Evolutionary conservation across 2,797 vertebrate genomes (phyloP), one percentile per base, ranked within the genome.

Genomic region (Coreius guichenoti): DNA sequence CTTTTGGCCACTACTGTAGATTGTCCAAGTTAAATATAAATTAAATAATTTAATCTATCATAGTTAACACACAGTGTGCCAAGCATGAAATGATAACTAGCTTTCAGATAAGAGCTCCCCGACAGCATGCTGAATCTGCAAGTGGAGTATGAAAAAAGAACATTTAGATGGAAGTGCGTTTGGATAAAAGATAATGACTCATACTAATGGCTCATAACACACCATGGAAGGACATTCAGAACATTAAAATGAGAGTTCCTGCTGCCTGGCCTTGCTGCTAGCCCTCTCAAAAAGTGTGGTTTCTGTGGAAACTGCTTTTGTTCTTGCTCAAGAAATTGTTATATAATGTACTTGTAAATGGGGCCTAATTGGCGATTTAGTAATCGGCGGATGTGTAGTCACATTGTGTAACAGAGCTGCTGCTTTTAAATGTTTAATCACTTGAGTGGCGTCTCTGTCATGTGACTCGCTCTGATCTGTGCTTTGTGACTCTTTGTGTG

Each of bases 111-210:
- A 68, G 47, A 56, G 54, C 61, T 86, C 73, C 49, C 31, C 2
- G 17, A 47, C 61, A 26, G 33, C 47, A 13, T 61, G 17, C 19
- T 83, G 39, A 54, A 43, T 63, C 29, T 56, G 78, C n/a, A 87
- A 91, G 84, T 76, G 87, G 86, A 90, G 85, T 84, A 74, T 87
- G 89, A 89, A 90, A 90, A 86, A 90, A 88, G 84, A 83, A 86
- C 86, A 21, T 79, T 39, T 81, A 7, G 85, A 92, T 87, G 56
- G 45, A 77, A 78, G 74, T 67, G 77, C 81, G 47, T 88, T 87
- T 86, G 74, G 86, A 80, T 82, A 49, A 70, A 73, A 54, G 56
- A 70, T 87, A 86, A 89, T 76, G 85, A 87, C 69, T 85, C 86
- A 47, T 81, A 45, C 80, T 73, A 85, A 81, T 65, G 36, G 80